These are phyloP conservation scores for Nothocercus julius DNA, from an alignment of 2,113 vertebrate species.

Conservation along the genomic window DNA sequence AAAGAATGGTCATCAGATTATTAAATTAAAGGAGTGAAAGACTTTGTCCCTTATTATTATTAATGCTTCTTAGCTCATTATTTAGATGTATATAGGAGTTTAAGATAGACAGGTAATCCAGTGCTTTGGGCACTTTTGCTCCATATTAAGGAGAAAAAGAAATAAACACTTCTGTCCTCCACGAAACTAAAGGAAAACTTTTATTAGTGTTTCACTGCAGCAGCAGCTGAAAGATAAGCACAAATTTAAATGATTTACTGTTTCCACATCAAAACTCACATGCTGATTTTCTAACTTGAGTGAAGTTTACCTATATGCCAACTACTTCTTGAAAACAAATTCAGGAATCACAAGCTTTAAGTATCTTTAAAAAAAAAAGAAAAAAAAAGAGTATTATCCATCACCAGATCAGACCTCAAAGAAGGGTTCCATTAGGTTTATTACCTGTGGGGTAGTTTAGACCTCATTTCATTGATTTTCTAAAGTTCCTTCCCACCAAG, in stretches of 20 bases:
- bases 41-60: background rate
- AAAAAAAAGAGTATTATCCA: background rate
- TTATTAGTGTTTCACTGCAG: background rate
- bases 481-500: background rate
- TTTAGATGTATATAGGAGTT: background rate
- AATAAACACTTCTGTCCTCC: background rate
- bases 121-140: background rate
- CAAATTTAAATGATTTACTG: background rate
- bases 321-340: background rate
- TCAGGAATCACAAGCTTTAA: background rate
- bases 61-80: background rate
- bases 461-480: background rate
- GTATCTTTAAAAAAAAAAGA: background rate
- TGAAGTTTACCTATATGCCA: background rate
- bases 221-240: background rate
- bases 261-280: background rate
- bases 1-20: background rate
- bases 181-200: background rate
- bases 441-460: background rate
- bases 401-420: background rate
- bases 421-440: background rate
- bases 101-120: background rate
- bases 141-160: background rate
- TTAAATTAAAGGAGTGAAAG: background rate
- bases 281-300: background rate